Conservation (phyloP, 2,113 vertebrate species). For the Isurus oxyrinchus region DNA sequence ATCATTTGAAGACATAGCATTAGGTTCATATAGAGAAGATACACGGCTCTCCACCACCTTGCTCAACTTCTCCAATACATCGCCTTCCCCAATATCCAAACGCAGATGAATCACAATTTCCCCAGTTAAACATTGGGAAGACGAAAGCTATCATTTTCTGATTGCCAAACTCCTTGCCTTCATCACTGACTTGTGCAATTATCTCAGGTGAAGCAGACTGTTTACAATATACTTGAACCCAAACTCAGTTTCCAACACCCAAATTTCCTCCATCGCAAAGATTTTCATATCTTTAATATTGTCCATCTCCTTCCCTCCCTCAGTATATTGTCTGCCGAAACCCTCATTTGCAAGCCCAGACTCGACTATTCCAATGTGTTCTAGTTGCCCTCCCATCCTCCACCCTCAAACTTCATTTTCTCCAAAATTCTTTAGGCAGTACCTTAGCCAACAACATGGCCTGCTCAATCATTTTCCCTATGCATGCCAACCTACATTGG, state of each 20-base stretch:
- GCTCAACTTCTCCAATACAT: not conserved
- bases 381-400: not conserved
- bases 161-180: not conserved
- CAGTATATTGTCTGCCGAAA: not conserved
- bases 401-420: not conserved
- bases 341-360: not conserved
- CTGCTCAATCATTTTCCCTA: not conserved
- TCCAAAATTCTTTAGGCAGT: not conserved
- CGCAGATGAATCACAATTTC: not conserved
- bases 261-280: not conserved
- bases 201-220: not conserved
- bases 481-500: not conserved
- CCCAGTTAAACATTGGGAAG: not conserved
- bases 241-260: not conserved
- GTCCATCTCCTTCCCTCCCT: not conserved
- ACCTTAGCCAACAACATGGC: not conserved
- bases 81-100: not conserved
- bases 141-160: not conserved
- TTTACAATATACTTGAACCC: not conserved
- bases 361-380: not conserved
- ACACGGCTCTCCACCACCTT: not conserved
- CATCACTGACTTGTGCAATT: not conserved
- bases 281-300: not conserved
- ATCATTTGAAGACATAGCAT: not conserved
- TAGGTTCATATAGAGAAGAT: not conserved